Percentiles rank a stretch among this genome's conserved stretches.
phyloP scores from a whole-genome alignment of 2,888 invertebrate species.

The Microctonus aethiopoides region DNA sequence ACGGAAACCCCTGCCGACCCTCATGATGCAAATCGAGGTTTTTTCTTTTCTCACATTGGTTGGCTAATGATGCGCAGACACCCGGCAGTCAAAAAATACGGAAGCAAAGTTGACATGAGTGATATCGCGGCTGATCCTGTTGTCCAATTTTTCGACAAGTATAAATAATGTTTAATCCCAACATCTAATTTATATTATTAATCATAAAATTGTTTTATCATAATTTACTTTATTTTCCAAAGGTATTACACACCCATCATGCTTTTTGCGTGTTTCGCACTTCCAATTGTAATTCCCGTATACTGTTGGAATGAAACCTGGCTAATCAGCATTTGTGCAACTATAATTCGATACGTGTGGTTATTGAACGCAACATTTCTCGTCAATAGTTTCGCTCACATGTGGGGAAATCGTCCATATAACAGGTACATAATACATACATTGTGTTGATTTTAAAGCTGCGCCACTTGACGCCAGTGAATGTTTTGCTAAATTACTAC shows the following conservation, averaged over 20 bases:
- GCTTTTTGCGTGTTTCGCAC: conserved; percentile 68
- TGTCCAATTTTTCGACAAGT: conserved; percentile 81
- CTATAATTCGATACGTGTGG: conserved; percentile 69
- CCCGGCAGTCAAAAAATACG: conserved; percentile 83
- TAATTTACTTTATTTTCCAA: background rate
- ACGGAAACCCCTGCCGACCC: conserved; percentile 86
- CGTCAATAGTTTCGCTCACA: conserved; percentile 75
- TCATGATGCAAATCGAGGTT: conserved; percentile 85
- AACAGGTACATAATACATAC: conserved; percentile 59
- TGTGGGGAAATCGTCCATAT: conserved; percentile 67
- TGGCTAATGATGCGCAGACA: conserved; percentile 95
- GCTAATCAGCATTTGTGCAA: conserved; percentile 56
- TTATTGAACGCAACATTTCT: conserved; percentile 74
- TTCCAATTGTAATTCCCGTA: conserved; percentile 71
- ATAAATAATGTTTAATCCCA: conserved; percentile 60
- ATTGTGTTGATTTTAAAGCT: background rate
- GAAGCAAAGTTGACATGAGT: conserved; percentile 83
- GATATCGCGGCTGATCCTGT: conserved; percentile 86
- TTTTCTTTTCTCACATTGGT: conserved; percentile 94
- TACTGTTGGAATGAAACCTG: conserved; percentile 71
- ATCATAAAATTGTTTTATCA: background rate
- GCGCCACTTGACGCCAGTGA: background rate
- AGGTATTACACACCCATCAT: conserved; percentile 71
- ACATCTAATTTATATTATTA: background rate
- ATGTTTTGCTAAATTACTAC: background rate